phyloP scores from a whole-genome alignment of 2,888 invertebrate species.

The Polydrusus pterygomalis region DNA sequence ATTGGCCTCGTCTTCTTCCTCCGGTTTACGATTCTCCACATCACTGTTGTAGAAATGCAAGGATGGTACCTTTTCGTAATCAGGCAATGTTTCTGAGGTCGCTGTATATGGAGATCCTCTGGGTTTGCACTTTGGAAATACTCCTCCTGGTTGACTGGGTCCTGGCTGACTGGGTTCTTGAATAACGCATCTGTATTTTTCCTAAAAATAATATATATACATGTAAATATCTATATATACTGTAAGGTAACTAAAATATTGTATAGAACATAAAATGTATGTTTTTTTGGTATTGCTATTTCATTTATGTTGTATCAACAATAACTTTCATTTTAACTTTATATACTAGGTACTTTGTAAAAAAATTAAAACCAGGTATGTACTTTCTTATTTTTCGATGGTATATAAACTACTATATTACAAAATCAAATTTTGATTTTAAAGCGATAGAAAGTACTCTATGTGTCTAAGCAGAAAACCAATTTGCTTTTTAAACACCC shows the following conservation, averaged over 20 bases:
- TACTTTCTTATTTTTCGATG: slow-evolving; percentile 10
- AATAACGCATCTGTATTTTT: slow-evolving; percentile 4
- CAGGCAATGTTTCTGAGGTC: slow-evolving; percentile 1
- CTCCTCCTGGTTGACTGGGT: slow-evolving; percentile 1
- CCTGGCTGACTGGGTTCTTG: slow-evolving; percentile 1
- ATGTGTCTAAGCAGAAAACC: slow-evolving; percentile 10
- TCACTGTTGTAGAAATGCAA: slow-evolving; percentile 6
- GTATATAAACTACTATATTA: slow-evolving; percentile 4
- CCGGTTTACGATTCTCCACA: slow-evolving; percentile 10
- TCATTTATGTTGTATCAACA: slow-evolving; percentile 4
- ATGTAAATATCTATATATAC: neutral
- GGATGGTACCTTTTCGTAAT: neutral
- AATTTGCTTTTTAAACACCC: slow-evolving; percentile 12
- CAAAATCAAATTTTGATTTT: slow-evolving; percentile 7
- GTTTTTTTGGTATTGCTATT: slow-evolving; percentile 5
- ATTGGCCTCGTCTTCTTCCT: slow-evolving; percentile 6
- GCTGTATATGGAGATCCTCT: slow-evolving; percentile 1
- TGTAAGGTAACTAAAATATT: slow-evolving; percentile 7
- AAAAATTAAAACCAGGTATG: slow-evolving; percentile 3
- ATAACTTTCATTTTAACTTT: slow-evolving; percentile 10
- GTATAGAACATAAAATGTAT: slow-evolving; percentile 10
- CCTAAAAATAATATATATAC: slow-evolving; percentile 11
- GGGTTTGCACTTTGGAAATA: neutral
- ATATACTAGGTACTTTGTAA: slow-evolving; percentile 7
- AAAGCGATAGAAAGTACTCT: slow-evolving; percentile 10